A percentile compares a stretch with the other conserved stretches of the same genome.
Conservation (phyloP, 2,113 vertebrate genomes). For the Chlamydotis undulata region DNA sequence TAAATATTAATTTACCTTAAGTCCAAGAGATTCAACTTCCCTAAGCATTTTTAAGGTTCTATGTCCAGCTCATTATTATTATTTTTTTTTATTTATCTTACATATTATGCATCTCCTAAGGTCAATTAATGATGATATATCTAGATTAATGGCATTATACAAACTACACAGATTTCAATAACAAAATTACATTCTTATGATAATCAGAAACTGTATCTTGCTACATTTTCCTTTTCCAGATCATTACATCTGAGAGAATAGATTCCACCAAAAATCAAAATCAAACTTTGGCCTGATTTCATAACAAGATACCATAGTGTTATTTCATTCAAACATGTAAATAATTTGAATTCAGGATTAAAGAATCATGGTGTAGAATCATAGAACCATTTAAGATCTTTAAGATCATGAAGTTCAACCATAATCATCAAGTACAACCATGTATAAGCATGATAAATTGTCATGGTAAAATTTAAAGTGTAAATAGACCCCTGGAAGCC, state of each 20-base stretch:
- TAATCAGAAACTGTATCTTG: background rate
- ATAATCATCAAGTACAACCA: accelerated
- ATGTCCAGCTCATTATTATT: background rate
- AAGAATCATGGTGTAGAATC: background rate
- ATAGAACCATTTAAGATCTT: background rate
- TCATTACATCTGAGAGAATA: background rate
- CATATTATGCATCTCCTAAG: background rate
- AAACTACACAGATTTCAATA: background rate
- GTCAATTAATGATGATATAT: background rate
- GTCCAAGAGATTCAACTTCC: background rate
- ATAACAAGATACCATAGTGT: background rate
- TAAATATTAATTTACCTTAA: background rate
- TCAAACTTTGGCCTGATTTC: background rate
- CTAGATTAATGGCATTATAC: background rate
- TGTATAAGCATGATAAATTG: accelerated
- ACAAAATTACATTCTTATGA: background rate
- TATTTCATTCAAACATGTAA: background rate
- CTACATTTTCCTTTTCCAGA: background rate
- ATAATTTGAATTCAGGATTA: background rate
- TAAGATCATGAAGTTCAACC: background rate
- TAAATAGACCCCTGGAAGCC: background rate
- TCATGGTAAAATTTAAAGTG: background rate
- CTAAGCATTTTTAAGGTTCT: background rate
- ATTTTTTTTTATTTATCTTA: background rate
- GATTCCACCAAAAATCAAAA: background rate